Percentiles rank a stretch among this genome's conserved stretches.
phyloP scores from a whole-genome alignment of 2,888 invertebrate species.

The Coleophora deauratella region DNA sequence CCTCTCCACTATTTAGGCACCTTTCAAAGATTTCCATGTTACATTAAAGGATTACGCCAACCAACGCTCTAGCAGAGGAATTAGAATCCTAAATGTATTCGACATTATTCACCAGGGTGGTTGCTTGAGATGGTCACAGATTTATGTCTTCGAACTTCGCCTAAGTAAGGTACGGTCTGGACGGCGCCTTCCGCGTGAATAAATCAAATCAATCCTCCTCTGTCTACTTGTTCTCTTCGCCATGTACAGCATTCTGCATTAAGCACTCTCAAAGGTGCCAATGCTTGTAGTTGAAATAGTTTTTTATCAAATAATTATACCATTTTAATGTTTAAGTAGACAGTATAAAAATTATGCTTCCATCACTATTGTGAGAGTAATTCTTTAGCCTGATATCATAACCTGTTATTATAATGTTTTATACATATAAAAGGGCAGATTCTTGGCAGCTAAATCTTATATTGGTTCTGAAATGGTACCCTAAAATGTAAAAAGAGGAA shows the following conservation, averaged over 20 bases:
- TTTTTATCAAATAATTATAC: too few species aligned
- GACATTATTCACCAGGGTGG: constrained; percentile 48
- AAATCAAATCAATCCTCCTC: constrained; percentile 40
- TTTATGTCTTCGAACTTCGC: constrained; percentile 54
- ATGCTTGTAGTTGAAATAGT: too few species aligned
- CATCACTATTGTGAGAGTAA: too few species aligned
- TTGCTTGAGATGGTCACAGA: constrained; percentile 45
- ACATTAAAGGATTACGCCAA: constrained; percentile 2
- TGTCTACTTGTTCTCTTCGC: constrained; percentile 3
- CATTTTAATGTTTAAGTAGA: too few species aligned
- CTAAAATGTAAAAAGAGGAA: too few species aligned
- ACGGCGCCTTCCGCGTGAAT: constrained; percentile 32
- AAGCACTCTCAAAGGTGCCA: background rate
- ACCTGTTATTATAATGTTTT: too few species aligned
- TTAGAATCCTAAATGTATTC: constrained; percentile 32
- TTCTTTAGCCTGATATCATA: too few species aligned
- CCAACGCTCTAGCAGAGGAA: constrained; percentile 18
- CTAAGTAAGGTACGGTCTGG: constrained; percentile 45
- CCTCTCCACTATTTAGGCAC: too few species aligned
- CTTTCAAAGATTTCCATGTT: background rate
- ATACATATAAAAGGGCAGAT: too few species aligned
- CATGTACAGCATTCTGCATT: background rate
- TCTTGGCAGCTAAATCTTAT: too few species aligned
- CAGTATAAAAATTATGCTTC: too few species aligned
- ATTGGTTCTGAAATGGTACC: too few species aligned